Percentiles rank a stretch among this genome's conserved stretches.
These are phyloP conservation scores for Chrysolina oricalcia DNA, from an alignment of 2,888 invertebrate species.

Conservation along the genomic window DNA sequence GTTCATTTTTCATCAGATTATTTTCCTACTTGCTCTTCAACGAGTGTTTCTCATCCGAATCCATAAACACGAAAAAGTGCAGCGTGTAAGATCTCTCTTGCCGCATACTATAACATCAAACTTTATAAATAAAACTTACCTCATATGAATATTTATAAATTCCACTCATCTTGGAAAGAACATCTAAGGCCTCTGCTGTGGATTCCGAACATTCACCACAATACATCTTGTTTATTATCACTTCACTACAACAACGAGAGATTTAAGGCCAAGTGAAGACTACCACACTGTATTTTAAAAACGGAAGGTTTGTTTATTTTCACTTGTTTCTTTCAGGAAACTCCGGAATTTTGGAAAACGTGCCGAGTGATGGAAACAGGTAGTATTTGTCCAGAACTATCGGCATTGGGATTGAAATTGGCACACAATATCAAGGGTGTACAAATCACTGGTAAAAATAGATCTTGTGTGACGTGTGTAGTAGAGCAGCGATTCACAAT, in stretches of 20 bases:
- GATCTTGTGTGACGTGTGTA: conserved; percentile 47
- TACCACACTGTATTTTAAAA: conserved; percentile 4
- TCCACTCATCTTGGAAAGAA: conserved; percentile 63
- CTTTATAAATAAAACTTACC: conserved; percentile 61
- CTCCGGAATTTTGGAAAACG: not conserved
- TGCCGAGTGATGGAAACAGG: conserved; percentile 40
- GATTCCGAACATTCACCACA: conserved; percentile 65
- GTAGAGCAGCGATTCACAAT: not conserved
- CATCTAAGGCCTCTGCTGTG: conserved; percentile 62
- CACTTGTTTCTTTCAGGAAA: not conserved
- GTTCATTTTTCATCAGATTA: no score
- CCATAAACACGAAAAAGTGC: no score
- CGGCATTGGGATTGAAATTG: conserved; percentile 43
- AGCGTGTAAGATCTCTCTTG: not conserved
- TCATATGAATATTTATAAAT: conserved; percentile 66
- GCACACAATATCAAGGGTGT: conserved; percentile 54
- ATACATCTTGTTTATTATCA: conserved; percentile 57
- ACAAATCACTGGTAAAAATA: conserved; percentile 53
- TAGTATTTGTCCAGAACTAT: conserved; percentile 32
- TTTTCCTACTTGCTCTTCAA: no score
- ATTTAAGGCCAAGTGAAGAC: conserved; percentile 18
- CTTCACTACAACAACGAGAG: conserved; percentile 19
- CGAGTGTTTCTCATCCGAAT: no score
- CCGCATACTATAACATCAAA: not conserved
- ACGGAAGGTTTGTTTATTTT: conserved; percentile 1